These are phyloP conservation scores for Sebastes kiyomatsui DNA, from an alignment of 2,797 vertebrate genomes.

Conservation along the genomic window DNA sequence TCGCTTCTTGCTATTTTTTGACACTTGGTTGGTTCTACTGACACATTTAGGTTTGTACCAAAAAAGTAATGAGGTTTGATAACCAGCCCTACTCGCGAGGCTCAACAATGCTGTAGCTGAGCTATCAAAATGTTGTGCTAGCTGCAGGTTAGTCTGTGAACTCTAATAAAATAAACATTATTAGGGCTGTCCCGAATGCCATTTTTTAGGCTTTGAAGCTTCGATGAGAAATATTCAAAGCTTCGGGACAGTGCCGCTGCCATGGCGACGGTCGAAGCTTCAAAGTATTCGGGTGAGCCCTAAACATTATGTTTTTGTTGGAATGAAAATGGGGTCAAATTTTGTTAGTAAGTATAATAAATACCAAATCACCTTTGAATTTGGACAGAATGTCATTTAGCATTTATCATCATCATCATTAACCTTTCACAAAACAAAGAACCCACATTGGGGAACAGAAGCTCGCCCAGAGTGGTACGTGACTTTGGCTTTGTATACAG, in stretches of 20 bases:
- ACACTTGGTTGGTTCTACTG: background rate
- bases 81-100: background rate
- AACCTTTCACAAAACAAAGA: background rate
- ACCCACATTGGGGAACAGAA: background rate
- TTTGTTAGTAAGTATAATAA: background rate
- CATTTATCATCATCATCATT: background rate
- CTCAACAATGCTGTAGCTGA: background rate
- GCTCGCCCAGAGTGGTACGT: background rate
- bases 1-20: background rate
- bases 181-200: background rate
- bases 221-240: too few species aligned
- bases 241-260: too few species aligned
- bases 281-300: too few species aligned
- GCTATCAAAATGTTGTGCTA: background rate
- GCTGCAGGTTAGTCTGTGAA: background rate
- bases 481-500: background rate
- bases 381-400: background rate
- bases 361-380: background rate
- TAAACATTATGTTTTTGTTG: background rate
- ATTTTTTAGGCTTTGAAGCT: too few species aligned
- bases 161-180: background rate
- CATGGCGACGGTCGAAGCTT: too few species aligned
- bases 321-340: background rate
- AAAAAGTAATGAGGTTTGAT: background rate
- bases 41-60: background rate